Evolutionary conservation across 2,888 invertebrate species (phyloP).

Genomic region (Eristalis pertinax): DNA sequence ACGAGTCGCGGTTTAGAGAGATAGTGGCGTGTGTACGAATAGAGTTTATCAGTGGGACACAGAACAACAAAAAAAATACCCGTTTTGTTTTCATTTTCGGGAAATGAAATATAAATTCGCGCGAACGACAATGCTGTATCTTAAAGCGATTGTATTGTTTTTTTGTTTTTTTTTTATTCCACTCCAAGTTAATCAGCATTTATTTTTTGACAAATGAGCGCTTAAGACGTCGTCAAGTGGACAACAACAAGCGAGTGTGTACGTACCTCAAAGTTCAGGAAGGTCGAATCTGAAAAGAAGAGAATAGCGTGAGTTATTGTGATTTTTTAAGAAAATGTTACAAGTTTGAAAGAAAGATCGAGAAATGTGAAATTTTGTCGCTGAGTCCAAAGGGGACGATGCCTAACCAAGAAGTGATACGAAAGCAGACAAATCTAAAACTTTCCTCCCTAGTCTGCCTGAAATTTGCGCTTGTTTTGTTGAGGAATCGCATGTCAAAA

Average conservation of each 20-base stretch:
- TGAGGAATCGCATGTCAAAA: too few species aligned
- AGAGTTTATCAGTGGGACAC: conserved; percentile 23
- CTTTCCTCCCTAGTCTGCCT: too few species aligned
- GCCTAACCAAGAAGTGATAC: too few species aligned
- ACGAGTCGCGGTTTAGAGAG: not conserved
- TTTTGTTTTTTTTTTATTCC: not conserved
- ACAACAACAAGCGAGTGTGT: not conserved
- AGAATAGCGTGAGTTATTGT: not conserved
- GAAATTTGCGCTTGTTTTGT: too few species aligned
- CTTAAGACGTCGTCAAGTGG: not conserved
- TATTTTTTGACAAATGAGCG: not conserved
- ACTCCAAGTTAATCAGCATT: not conserved
- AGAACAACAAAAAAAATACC: not conserved
- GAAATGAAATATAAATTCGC: not conserved
- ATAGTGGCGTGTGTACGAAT: conserved; percentile 2
- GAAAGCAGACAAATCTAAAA: too few species aligned
- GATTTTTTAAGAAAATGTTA: not conserved
- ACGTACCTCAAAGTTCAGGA: conserved; percentile 16
- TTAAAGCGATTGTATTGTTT: not conserved
- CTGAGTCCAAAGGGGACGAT: too few species aligned
- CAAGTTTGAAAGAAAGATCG: not conserved
- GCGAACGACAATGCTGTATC: not conserved
- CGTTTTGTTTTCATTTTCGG: not conserved
- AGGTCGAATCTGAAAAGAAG: conserved; percentile 10
- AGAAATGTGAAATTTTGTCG: too few species aligned